These are phyloP conservation scores for Pomacea maculata DNA, from an alignment of 1,140 invertebrate species.

Conservation along the genomic window DNA sequence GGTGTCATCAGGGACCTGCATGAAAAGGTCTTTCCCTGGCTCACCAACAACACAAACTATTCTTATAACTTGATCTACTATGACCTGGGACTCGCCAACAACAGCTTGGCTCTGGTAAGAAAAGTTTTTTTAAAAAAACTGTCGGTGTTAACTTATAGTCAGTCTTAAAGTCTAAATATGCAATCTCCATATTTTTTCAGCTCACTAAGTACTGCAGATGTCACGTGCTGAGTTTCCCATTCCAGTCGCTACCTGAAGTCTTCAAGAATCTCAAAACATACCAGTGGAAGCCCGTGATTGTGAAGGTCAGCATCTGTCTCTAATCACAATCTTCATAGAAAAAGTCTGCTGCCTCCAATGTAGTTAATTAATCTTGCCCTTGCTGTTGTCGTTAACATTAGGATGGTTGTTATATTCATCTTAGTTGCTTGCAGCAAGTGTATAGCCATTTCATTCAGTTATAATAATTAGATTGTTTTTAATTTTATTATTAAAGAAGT, in stretches of 20 bases:
- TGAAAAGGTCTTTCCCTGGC: conserved; percentile 13
- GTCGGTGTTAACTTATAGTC: too few species aligned
- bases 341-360: too few species aligned
- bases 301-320: not conserved
- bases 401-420: too few species aligned
- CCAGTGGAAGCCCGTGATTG: not conserved
- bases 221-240: conserved; percentile 5
- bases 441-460: too few species aligned
- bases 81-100: not conserved
- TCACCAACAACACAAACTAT: not conserved
- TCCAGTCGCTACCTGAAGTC: not conserved
- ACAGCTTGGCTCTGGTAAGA: not conserved
- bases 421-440: too few species aligned
- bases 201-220: conserved; percentile 10
- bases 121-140: too few species aligned
- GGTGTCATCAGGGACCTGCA: conserved; percentile 20
- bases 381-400: too few species aligned
- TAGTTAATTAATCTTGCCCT: too few species aligned
- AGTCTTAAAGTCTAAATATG: too few species aligned
- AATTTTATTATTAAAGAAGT: too few species aligned
- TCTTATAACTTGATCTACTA: conserved; percentile 9
- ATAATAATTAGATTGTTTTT: too few species aligned
- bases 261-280: not conserved
- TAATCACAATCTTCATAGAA: too few species aligned
- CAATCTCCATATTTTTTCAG: not conserved